These are phyloP conservation scores for Leistus spinibarbis DNA, from an alignment of 2,888 invertebrate species.

Conservation along the genomic window DNA sequence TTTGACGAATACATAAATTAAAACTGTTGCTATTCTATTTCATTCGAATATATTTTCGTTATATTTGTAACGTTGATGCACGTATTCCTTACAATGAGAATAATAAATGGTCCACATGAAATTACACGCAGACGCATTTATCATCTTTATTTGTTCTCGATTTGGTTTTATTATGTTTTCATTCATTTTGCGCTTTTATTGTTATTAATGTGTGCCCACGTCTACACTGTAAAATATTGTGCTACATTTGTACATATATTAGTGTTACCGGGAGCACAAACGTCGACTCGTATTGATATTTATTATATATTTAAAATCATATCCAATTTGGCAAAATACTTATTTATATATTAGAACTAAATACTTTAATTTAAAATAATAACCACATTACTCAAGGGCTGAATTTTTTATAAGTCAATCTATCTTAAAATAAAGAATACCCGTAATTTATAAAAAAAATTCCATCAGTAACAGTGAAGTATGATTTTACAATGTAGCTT, in stretches of 20 bases:
- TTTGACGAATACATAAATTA: not conserved
- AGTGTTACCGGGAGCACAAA: too few species aligned
- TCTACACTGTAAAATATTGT: not conserved
- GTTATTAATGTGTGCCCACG: not conserved
- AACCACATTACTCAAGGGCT: too few species aligned
- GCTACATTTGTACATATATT: too few species aligned
- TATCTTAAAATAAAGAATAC: too few species aligned
- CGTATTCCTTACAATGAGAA: not conserved
- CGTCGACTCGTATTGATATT: too few species aligned
- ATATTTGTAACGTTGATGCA: not conserved
- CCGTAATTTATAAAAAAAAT: too few species aligned
- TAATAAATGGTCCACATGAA: not conserved
- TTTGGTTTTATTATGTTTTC: not conserved
- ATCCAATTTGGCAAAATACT: too few species aligned
- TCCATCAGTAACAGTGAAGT: not conserved
- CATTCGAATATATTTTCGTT: not conserved
- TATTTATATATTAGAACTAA: too few species aligned
- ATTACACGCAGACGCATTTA: not conserved
- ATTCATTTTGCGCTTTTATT: not conserved
- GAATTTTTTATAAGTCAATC: too few species aligned
- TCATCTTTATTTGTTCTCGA: not conserved
- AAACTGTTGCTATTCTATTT: not conserved
- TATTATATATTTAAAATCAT: too few species aligned
- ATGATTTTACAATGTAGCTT: not conserved
- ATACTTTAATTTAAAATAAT: too few species aligned